These are phyloP conservation scores for Fulmarus glacialis DNA, from an alignment of 2,113 vertebrate genomes.

Conservation along the genomic window DNA sequence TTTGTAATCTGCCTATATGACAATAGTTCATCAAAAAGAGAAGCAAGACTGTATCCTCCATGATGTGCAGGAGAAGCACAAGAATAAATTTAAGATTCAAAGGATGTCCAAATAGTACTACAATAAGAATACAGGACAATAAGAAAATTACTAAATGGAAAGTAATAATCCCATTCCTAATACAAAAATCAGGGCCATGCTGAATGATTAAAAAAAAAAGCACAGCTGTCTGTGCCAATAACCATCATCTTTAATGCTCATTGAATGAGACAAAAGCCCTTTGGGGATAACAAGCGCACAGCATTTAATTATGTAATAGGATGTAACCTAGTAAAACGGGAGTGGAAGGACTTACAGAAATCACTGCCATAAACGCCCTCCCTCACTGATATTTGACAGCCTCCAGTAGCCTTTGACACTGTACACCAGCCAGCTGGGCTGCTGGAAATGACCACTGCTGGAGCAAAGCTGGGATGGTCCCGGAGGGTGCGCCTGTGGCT, in stretches of 20 bases:
- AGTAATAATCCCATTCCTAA: neutral
- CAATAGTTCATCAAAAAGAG: neutral
- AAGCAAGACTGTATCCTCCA: neutral
- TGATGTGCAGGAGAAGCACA: neutral
- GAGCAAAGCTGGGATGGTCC: neutral
- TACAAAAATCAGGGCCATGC: neutral
- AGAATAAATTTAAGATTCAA: neutral
- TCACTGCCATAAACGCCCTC: neutral
- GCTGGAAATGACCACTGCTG: neutral
- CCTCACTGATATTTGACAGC: neutral
- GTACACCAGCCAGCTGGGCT: neutral
- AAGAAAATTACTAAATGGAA: neutral
- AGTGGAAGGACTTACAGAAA: neutral
- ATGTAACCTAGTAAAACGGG: neutral
- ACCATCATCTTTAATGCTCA: neutral
- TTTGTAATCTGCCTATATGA: neutral
- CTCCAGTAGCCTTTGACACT: neutral
- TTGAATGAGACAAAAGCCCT: neutral
- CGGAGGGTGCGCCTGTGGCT: accelerated
- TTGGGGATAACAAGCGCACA: neutral
- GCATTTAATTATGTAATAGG: neutral
- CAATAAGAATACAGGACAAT: neutral
- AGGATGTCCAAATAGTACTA: neutral
- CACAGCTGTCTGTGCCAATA: neutral
- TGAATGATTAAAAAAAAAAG: neutral